Conservation (phyloP, 2,888 invertebrate species). For the Sinohyriopsis cumingii region DNA sequence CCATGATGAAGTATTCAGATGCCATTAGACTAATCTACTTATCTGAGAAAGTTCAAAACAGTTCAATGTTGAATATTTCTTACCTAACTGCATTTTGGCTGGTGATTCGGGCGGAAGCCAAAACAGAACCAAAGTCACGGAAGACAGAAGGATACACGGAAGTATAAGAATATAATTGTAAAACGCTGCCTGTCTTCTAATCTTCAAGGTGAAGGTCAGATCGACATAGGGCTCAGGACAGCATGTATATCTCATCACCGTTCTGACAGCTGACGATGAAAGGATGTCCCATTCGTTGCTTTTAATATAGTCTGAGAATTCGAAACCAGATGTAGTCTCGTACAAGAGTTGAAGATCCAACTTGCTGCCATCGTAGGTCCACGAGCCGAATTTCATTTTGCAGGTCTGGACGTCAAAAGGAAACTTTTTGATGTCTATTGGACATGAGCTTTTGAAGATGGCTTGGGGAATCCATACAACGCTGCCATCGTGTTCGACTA, state of each 20-base stretch:
- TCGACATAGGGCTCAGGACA: slow-evolving; percentile 69
- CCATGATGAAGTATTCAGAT: no score
- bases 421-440: slow-evolving; percentile 71
- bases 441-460: slow-evolving; percentile 70
- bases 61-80: slow-evolving; percentile 18
- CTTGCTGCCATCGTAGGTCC: slow-evolving; percentile 71
- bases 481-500: slow-evolving; percentile 63
- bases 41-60: no score
- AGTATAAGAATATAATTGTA: slow-evolving; percentile 72
- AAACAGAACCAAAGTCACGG: slow-evolving; percentile 71
- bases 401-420: slow-evolving; percentile 71
- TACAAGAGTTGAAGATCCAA: slow-evolving; percentile 53
- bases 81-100: slow-evolving; percentile 72
- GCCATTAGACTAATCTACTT: no score
- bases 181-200: slow-evolving; percentile 65
- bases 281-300: slow-evolving; percentile 72
- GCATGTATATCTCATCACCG: slow-evolving; percentile 66
- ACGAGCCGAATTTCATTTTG: slow-evolving; percentile 70
- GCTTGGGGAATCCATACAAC: slow-evolving; percentile 69
- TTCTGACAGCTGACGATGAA: slow-evolving; percentile 61
- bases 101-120: slow-evolving; percentile 73
- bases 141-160: slow-evolving; percentile 72
- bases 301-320: slow-evolving; percentile 65
- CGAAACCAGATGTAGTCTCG: slow-evolving; percentile 49
- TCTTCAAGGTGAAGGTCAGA: slow-evolving; percentile 67